Evolutionary conservation across 2,888 invertebrate genomes (phyloP), one percentile per base, ranked within the genome.

Genomic region (Miltochrista miniata): DNA sequence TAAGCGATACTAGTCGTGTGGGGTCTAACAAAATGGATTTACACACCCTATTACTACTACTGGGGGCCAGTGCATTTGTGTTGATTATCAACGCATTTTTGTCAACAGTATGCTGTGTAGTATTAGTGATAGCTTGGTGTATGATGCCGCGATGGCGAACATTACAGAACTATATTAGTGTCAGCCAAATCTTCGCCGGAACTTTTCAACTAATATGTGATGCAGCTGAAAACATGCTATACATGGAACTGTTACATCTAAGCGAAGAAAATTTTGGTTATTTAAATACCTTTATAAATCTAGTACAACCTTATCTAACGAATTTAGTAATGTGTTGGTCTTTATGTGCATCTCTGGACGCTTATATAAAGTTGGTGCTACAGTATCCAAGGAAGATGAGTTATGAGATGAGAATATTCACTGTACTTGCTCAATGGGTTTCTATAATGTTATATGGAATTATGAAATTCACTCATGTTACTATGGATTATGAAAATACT

Each of bases 351-450:
- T 44, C 56, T 18, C 2, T 59, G 12, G 18, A 53, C 0, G 70
- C 54, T 2, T 56, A 66, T 37, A 29, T 64, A 31, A 55, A 56
- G 40, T 55, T 66, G 7, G 66, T 62, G 2, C 51, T 59, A 0
- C 1, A 68, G 0, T 54, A 62, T 13, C 33, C 29, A 29, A 54
- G 61, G 15, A 46, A 38, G 14, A 45, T 64, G 24, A 54, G 61
- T 12, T 43, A 11, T 8, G 68, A 53, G 24, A 65, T 61, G 37
- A 43, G 46, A n/a, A 52, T 44, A 12, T 54, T 52, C 2, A 68
- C 64, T 24, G 5, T 24, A 5, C 18, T 24, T 5, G 18, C 18
- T 24, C 18, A 24, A 4, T 24, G 18, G 2, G 9, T 35, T 0
- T 56, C 64, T 2, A 45, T 44, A 9, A 50, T 48, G 15, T 18